Percentiles rank a stretch among this genome's conserved stretches.
Conservation (phyloP, 2,797 vertebrate species). For the Tokudaia tokunoshimensis region DNA sequence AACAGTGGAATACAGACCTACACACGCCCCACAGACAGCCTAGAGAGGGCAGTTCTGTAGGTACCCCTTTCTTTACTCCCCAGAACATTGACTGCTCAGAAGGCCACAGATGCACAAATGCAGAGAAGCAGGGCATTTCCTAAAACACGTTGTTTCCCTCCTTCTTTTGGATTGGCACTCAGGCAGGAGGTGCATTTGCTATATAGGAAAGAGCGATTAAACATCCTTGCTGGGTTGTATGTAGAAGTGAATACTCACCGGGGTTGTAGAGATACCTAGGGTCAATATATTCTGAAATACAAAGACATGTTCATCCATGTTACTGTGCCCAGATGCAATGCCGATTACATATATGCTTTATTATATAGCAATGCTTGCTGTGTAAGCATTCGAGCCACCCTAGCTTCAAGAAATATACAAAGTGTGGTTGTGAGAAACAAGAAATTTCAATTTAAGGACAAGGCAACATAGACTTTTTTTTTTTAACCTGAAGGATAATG, state of each 20-base stretch:
- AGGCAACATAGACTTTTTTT: neutral
- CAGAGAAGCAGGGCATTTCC: neutral
- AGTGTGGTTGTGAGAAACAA: conserved; percentile 19
- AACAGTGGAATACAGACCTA: neutral
- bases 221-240: neutral
- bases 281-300: conserved; percentile 76
- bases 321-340: neutral
- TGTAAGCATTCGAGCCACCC: conserved; percentile 17
- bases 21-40: neutral
- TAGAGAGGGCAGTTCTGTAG: neutral
- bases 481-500: conserved; percentile 42
- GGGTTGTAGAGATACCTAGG: conserved; percentile 48
- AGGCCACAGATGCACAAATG: neutral
- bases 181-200: conserved; percentile 31
- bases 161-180: neutral
- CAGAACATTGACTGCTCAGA: neutral
- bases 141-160: neutral
- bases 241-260: conserved; percentile 75
- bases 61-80: neutral
- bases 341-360: neutral
- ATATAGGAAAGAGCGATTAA: conserved; percentile 33
- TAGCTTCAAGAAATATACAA: conserved; percentile 33
- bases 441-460: conserved; percentile 53
- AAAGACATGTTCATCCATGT: conserved; percentile 67
- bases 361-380: neutral